A percentile compares a stretch with the other conserved stretches of the same genome.
These are phyloP conservation scores for Athalia cordata DNA, from an alignment of 2,888 invertebrate species.

Conservation along the genomic window DNA sequence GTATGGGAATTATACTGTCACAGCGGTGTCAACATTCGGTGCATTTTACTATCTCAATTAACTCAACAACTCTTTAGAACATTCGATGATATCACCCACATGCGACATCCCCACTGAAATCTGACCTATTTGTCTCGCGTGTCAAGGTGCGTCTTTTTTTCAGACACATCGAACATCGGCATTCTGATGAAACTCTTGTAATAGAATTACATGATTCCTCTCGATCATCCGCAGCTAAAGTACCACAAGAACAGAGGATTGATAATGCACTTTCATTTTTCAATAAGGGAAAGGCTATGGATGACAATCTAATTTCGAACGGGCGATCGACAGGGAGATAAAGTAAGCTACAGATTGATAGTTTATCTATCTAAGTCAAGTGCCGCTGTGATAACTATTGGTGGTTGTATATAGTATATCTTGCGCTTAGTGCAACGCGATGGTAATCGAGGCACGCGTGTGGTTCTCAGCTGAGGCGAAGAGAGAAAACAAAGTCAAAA, in stretches of 20 bases:
- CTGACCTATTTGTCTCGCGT: slow-evolving; percentile 11
- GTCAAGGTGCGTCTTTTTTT: background rate
- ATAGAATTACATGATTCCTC: background rate
- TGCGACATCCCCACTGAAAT: too few relatives aligned
- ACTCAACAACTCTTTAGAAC: background rate
- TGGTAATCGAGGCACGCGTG: slow-evolving; percentile 9
- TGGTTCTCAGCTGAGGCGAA: background rate
- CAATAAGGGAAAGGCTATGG: background rate
- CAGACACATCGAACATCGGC: background rate
- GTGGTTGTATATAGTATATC: background rate
- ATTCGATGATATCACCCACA: too few relatives aligned
- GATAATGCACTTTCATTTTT: background rate
- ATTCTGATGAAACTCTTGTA: too few relatives aligned
- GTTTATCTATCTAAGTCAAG: slow-evolving; percentile 39
- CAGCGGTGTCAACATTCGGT: background rate
- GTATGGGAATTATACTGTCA: background rate
- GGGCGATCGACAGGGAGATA: slow-evolving; percentile 7
- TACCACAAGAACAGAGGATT: background rate
- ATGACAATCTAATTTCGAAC: background rate
- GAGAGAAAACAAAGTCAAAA: background rate
- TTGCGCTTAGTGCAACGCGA: background rate
- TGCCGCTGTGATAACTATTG: slow-evolving; percentile 29
- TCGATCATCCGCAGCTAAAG: background rate
- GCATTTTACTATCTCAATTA: slow-evolving; percentile 30
- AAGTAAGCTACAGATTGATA: slow-evolving; percentile 9